Evolutionary conservation across 1,140 invertebrate genomes (phyloP), one percentile per base, ranked within the genome.

Genomic region (Drosophila kurseongensis): DNA sequence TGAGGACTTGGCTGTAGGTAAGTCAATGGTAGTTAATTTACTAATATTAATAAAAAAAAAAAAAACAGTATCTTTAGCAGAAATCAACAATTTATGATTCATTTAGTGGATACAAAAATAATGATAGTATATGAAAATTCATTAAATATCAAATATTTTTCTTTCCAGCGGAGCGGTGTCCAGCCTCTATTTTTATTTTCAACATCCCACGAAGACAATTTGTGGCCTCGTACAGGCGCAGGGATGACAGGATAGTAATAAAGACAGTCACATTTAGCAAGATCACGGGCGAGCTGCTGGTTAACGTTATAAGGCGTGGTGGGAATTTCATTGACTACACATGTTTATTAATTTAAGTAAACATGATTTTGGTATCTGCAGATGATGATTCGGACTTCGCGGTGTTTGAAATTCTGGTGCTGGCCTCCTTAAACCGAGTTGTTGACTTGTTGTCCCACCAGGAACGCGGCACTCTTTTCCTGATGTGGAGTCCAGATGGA

Each of bases 401-500:
- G 6, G 40, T 58, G 5, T 85, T 48, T 12, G 76, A 92, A 52
- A 89, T 92, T 16, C 48, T 92, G 32, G 86, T 92, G 1, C 58
- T 92, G 27, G 68, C 91, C 14, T 92, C 91, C 0, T 35, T 92
- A 2, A 84, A 91, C 58, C 78, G 83, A 10, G 78, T 92, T 35
- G 91, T 92, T 0, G 91, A 92, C 47, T 54, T 92, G 16, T 16
- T 92, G 35, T 54, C 57, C 3, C 66, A 81, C 42, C 56, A 72
- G 8, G 78, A 89, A 16, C 58, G 69, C 27, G 82, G 86, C n/a
- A 73, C 79, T 2, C n/a, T 88, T 2, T 92, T 91, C 41, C 60
- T 92, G 41, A 82, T 92, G 76, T 92, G 83, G 83, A 91, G 75
- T 63, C 84, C 91, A 4, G 83, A 92, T 81, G 91, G 91, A 1